Percentiles rank a stretch among this genome's conserved stretches.
Conservation (phyloP, 1,140 invertebrate species). For the Drosophila varians region DNA sequence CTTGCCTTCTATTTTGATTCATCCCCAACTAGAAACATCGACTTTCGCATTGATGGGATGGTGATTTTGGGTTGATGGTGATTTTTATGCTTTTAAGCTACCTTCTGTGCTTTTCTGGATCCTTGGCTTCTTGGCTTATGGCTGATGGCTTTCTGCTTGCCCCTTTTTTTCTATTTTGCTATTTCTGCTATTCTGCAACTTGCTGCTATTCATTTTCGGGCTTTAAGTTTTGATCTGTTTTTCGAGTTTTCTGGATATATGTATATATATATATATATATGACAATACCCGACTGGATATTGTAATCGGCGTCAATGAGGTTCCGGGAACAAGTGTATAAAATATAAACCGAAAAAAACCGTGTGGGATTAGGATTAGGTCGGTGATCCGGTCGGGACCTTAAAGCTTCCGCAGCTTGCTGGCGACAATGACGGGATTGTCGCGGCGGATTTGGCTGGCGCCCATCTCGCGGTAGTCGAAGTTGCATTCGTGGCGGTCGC, state of each 20-base stretch:
- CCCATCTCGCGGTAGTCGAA: conserved; percentile 68
- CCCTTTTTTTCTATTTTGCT: neutral
- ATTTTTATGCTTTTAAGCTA: neutral
- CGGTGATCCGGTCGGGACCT: neutral
- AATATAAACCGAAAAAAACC: neutral
- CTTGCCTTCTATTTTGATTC: neutral
- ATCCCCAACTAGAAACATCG: neutral
- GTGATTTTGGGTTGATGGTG: neutral
- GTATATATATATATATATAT: neutral
- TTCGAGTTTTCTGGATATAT: neutral
- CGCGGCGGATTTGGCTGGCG: conserved; percentile 57
- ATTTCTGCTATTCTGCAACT: neutral
- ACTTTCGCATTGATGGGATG: too few species aligned
- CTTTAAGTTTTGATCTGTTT: too few species aligned
- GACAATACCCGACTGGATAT: neutral
- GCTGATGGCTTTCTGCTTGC: neutral
- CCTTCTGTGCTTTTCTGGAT: neutral
- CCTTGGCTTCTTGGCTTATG: neutral
- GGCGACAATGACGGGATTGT: conserved; percentile 56
- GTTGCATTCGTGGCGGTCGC: conserved; percentile 67
- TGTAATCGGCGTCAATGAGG: neutral
- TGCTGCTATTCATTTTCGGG: too few species aligned
- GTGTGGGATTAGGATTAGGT: neutral
- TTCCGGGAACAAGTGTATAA: neutral
- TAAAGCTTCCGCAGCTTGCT: conserved; percentile 54